Evolutionary conservation across 2,113 vertebrate species (phyloP).

Genomic region (Gracilinanus agilis): DNA sequence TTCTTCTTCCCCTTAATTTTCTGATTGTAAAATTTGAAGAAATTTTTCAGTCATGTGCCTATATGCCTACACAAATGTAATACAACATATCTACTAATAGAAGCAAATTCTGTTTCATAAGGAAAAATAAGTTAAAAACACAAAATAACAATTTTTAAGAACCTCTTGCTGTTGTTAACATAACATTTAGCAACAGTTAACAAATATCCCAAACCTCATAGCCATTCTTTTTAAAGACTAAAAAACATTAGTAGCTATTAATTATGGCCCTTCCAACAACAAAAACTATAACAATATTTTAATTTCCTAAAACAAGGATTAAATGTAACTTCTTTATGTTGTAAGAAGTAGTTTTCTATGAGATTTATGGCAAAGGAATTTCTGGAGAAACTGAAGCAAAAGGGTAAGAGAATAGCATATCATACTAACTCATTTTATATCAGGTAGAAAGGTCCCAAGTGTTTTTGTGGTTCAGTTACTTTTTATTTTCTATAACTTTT

Average conservation of each 20-base stretch:
- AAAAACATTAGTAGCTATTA: background rate
- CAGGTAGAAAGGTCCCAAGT: background rate
- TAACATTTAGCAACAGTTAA: background rate
- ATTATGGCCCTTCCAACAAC: background rate
- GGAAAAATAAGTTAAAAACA: background rate
- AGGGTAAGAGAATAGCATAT: background rate
- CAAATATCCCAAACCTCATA: background rate
- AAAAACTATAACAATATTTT: background rate
- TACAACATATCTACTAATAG: background rate
- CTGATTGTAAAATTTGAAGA: background rate
- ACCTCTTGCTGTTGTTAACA: background rate
- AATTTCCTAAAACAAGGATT: background rate
- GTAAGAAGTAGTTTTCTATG: background rate
- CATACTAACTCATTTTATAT: background rate
- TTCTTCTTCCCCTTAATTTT: background rate
- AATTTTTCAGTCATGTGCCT: background rate
- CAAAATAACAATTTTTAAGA: background rate
- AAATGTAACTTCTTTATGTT: background rate
- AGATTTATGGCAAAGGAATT: background rate
- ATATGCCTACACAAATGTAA: background rate
- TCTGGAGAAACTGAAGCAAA: background rate
- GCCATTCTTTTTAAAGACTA: background rate
- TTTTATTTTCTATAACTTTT: background rate
- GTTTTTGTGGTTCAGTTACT: background rate
- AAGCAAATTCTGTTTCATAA: background rate